A percentile compares a stretch with the other conserved stretches of the same genome.
phyloP scores from a whole-genome alignment of 1,140 invertebrate genomes.

The Drosophila arawakana region DNA sequence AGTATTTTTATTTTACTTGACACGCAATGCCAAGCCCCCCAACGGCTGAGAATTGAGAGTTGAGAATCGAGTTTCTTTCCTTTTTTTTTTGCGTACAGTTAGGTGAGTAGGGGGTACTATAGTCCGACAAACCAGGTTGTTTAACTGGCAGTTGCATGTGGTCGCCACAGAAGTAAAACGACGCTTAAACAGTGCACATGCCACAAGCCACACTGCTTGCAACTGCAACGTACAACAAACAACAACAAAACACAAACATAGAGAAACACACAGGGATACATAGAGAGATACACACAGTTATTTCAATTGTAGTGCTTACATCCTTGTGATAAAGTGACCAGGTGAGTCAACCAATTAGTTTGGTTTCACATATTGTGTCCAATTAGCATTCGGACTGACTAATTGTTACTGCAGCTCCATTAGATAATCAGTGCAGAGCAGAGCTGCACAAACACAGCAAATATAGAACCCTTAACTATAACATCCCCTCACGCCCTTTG shows the following conservation, averaged over 20 bases:
- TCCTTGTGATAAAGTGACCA: conserved; percentile 19
- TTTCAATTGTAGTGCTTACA: conserved; percentile 27
- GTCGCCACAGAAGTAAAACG: conserved; percentile 70
- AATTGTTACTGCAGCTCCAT: conserved; percentile 43
- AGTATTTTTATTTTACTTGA: conserved; percentile 23
- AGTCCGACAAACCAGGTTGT: conserved; percentile 60
- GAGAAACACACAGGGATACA: background rate
- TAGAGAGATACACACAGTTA: conserved; percentile 2
- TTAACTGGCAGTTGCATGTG: conserved; percentile 49
- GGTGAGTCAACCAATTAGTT: conserved; percentile 38
- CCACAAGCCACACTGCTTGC: conserved; percentile 19
- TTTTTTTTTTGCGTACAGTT: too few species aligned
- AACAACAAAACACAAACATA: background rate
- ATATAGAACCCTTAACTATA: background rate
- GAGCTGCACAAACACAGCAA: background rate
- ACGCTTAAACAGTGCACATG: conserved; percentile 74
- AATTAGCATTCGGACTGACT: conserved; percentile 44
- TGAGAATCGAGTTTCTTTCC: conserved; percentile 53
- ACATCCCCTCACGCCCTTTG: too few species aligned
- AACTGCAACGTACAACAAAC: conserved; percentile 1
- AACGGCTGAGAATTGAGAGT: conserved; percentile 19
- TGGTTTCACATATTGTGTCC: conserved; percentile 17
- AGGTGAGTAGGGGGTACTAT: too few species aligned
- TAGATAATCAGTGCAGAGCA: conserved; percentile 35
- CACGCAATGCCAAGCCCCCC: conserved; percentile 64